Conservation (phyloP, 1,140 invertebrate species). For the Diorhabda carinulata region DNA sequence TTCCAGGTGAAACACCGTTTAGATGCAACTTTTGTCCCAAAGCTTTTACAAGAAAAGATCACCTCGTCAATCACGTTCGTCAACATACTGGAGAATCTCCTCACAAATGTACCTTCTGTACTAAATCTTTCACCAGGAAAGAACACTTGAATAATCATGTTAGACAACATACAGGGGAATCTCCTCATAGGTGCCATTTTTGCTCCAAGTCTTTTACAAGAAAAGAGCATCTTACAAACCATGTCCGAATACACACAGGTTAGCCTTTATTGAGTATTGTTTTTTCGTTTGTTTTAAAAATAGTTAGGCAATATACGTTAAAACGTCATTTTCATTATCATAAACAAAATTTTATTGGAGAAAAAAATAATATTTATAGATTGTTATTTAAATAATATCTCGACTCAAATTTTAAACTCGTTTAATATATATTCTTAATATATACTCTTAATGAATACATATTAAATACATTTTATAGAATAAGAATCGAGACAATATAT, state of each 20-base stretch:
- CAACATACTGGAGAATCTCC: constrained; percentile 78
- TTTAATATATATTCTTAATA: too few relatives aligned
- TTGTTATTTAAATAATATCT: too few relatives aligned
- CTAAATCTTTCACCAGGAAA: constrained; percentile 82
- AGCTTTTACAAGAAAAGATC: constrained; percentile 80
- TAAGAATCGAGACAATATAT: too few relatives aligned
- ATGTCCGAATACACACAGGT: constrained; percentile 67
- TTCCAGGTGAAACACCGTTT: constrained; percentile 49
- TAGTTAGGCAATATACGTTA: neutral
- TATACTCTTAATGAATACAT: too few relatives aligned
- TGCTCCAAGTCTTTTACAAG: constrained; percentile 82
- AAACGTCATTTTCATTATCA: neutral
- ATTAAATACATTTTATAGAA: too few relatives aligned
- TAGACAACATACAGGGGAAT: constrained; percentile 70
- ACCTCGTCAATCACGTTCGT: constrained; percentile 65
- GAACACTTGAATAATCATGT: constrained; percentile 89
- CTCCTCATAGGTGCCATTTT: constrained; percentile 75
- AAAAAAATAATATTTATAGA: too few relatives aligned
- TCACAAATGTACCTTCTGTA: constrained; percentile 69
- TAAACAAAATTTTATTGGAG: too few relatives aligned
- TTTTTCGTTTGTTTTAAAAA: neutral
- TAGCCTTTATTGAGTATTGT: constrained; percentile 48
- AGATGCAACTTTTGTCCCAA: constrained; percentile 83
- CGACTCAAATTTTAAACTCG: too few relatives aligned
- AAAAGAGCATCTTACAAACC: constrained; percentile 76